Conservation (phyloP, 2,888 invertebrate genomes). For the Chloromyia formosa region DNA sequence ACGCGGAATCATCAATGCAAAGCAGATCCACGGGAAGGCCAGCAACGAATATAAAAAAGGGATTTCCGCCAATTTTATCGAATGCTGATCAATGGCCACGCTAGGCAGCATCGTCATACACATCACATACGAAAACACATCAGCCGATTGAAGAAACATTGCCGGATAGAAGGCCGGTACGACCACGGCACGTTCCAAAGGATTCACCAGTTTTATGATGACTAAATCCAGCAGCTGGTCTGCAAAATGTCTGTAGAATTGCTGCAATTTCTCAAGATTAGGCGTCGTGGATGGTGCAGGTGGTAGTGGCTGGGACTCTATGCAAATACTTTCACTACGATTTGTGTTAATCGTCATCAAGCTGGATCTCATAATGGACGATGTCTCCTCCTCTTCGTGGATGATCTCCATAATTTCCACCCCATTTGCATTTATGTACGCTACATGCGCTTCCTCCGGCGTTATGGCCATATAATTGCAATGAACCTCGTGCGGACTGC, state of each 20-base stretch:
- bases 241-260: slow-evolving; percentile 59
- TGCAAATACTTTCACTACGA: slow-evolving; percentile 43
- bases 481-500: slow-evolving; percentile 59
- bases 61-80: slow-evolving; percentile 62
- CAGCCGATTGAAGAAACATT: slow-evolving; percentile 59
- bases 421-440: slow-evolving; percentile 62
- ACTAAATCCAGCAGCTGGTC: slow-evolving; percentile 59
- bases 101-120: slow-evolving; percentile 62
- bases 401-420: slow-evolving; percentile 64
- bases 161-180: slow-evolving; percentile 62
- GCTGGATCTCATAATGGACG: slow-evolving; percentile 61
- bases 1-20: slow-evolving; percentile 63
- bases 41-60: slow-evolving; percentile 62
- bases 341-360: slow-evolving; percentile 59
- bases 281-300: background rate
- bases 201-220: slow-evolving; percentile 58
- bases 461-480: slow-evolving; percentile 57
- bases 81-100: slow-evolving; percentile 60
- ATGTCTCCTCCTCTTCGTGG: slow-evolving; percentile 62
- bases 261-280: slow-evolving; percentile 57
- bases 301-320: slow-evolving; percentile 45
- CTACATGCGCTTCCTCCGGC: slow-evolving; percentile 54
- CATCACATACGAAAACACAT: slow-evolving; percentile 63
- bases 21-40: slow-evolving; percentile 65
- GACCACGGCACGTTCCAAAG: slow-evolving; percentile 58